These are phyloP conservation scores for Sylvilagus floridanus DNA, from an alignment of 2,797 vertebrate species.

Conservation along the genomic window DNA sequence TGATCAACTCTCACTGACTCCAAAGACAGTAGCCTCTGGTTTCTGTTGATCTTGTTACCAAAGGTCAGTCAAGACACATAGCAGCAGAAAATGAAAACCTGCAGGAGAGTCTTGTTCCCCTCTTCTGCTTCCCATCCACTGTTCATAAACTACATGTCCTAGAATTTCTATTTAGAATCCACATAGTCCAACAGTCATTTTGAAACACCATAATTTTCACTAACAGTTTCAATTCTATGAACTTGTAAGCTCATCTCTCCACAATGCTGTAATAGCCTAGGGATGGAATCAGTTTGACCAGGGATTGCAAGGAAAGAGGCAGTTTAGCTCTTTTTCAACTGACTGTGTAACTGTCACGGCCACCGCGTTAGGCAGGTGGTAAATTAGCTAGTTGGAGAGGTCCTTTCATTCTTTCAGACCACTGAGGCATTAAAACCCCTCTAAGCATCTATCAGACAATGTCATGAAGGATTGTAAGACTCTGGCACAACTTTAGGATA, in stretches of 20 bases:
- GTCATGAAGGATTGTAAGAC: neutral
- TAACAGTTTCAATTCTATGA: slow-evolving; percentile 39
- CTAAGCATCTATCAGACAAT: slow-evolving; percentile 10
- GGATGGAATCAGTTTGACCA: slow-evolving; percentile 23
- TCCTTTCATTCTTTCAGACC: slow-evolving; percentile 56
- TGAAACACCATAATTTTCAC: slow-evolving; percentile 34
- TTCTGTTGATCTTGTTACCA: neutral
- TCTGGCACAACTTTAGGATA: slow-evolving; percentile 62
- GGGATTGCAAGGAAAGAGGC: neutral
- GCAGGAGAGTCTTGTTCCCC: neutral
- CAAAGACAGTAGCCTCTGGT: neutral
- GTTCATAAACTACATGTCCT: neutral
- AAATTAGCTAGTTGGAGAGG: slow-evolving; percentile 61
- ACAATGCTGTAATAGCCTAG: neutral
- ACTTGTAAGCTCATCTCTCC: neutral
- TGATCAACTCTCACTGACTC: neutral
- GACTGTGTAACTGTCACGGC: slow-evolving; percentile 21
- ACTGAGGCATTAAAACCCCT: slow-evolving; percentile 64
- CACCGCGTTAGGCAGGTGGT: slow-evolving; percentile 39
- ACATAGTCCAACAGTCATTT: slow-evolving; percentile 5
- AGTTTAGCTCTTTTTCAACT: slow-evolving; percentile 48
- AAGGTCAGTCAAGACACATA: neutral
- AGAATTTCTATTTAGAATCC: slow-evolving; percentile 26
- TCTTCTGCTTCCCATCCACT: neutral
- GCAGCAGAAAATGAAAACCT: slow-evolving; percentile 13